A percentile compares a stretch with the other conserved stretches of the same genome.
These are phyloP conservation scores for Phoeniculus purpureus DNA, from an alignment of 2,797 vertebrate genomes.

Conservation along the genomic window DNA sequence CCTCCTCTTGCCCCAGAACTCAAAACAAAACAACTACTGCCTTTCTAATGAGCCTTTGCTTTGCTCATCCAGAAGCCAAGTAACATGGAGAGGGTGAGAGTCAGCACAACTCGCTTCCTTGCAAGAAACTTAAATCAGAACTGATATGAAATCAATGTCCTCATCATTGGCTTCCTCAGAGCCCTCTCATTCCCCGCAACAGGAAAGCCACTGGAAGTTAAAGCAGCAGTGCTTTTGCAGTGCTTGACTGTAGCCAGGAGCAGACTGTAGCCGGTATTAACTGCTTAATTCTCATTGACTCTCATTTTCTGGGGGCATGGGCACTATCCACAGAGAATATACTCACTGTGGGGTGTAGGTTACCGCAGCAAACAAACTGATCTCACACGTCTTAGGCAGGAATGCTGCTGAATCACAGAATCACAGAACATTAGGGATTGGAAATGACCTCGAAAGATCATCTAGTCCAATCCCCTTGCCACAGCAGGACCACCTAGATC, in stretches of 20 bases:
- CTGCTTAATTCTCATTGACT: background rate
- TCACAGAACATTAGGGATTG: too few relatives aligned
- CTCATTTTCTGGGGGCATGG: background rate
- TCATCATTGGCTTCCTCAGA: slow-evolving; percentile 38
- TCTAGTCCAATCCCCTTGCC: too few relatives aligned
- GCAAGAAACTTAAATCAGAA: slow-evolving; percentile 48
- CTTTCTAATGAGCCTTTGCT: background rate
- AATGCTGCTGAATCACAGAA: background rate
- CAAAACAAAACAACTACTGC: background rate
- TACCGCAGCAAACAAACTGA: background rate
- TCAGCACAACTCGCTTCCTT: background rate
- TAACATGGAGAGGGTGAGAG: background rate
- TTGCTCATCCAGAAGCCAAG: background rate
- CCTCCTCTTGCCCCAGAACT: background rate
- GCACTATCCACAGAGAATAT: background rate
- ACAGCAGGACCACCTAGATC: too few relatives aligned
- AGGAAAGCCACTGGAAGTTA: background rate
- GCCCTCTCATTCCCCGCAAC: background rate
- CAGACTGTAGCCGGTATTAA: background rate
- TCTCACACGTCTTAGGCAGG: background rate
- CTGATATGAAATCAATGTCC: slow-evolving; percentile 63
- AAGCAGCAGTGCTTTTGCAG: background rate
- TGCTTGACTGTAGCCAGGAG: background rate
- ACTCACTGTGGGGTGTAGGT: background rate
- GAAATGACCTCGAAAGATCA: too few relatives aligned